Percentiles rank a stretch among this genome's conserved stretches.
Evolutionary conservation across 2,797 vertebrate genomes (phyloP).

Genomic region (Pachyuromys duprasi): DNA sequence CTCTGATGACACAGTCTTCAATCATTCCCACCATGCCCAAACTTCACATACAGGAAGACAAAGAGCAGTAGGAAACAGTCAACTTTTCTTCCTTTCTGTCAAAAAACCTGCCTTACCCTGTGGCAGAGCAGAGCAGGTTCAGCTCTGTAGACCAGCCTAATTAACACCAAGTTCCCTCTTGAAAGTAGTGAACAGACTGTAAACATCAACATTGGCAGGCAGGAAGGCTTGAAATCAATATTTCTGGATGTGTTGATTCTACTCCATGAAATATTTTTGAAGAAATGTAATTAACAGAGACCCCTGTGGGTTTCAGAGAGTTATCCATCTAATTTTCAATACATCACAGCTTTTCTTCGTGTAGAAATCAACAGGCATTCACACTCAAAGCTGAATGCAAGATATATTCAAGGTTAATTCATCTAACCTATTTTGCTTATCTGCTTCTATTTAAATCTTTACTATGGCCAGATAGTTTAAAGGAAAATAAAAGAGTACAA

Average conservation of each 20-base stretch:
- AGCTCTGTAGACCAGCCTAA: neutral
- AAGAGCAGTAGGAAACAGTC: neutral
- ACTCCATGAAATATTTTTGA: slow-evolving; percentile 64
- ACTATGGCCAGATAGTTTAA: neutral
- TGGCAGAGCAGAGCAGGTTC: neutral
- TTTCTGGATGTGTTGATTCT: neutral
- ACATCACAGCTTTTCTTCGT: slow-evolving; percentile 38
- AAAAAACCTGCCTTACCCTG: neutral
- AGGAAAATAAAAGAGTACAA: neutral
- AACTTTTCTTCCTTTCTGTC: neutral
- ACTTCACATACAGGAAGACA: too few species aligned
- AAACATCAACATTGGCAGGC: neutral
- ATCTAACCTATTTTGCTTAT: slow-evolving; percentile 48
- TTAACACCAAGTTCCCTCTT: slow-evolving; percentile 16
- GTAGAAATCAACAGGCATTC: slow-evolving; percentile 48
- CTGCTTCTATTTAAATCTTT: slow-evolving; percentile 28
- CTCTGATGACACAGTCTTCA: neutral
- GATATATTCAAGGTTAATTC: slow-evolving; percentile 39
- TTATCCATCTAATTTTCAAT: slow-evolving; percentile 28
- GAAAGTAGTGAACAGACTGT: slow-evolving; percentile 36
- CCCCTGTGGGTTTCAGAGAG: neutral
- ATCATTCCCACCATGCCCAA: neutral
- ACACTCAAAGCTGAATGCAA: slow-evolving; percentile 23
- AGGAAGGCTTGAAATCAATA: slow-evolving; percentile 20
- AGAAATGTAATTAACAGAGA: slow-evolving; percentile 40